Conservation (phyloP, 1,140 invertebrate species). For the Teleogryllus occipitalis region DNA sequence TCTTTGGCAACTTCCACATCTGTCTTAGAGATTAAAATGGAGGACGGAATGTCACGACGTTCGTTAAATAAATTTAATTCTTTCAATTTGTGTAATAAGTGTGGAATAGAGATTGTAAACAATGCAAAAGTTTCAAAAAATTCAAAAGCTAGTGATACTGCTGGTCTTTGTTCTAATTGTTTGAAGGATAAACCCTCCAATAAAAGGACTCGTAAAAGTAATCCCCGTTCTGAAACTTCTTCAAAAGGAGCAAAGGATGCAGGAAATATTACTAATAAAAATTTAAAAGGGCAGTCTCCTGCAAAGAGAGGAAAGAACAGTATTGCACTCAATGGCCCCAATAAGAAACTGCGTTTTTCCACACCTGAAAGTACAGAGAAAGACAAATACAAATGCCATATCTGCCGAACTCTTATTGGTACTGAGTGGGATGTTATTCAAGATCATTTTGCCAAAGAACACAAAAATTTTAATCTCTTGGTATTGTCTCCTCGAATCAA, state of each 20-base stretch:
- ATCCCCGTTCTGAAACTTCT: neutral
- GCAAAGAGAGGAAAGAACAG: conserved; percentile 2
- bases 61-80: neutral
- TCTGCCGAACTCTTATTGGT: conserved; percentile 7
- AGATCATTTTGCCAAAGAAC: conserved; percentile 8
- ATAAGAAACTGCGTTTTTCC: conserved; percentile 6
- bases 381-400: conserved; percentile 14
- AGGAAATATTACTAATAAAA: neutral
- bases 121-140: neutral
- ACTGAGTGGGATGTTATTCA: conserved; percentile 14
- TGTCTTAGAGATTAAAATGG: too few relatives aligned
- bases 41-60: neutral
- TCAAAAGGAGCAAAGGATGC: neutral
- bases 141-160: neutral
- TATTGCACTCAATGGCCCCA: conserved; percentile 9
- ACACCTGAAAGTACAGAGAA: neutral
- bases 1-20: too few relatives aligned
- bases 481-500: conserved; percentile 3
- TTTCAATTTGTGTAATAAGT: neutral
- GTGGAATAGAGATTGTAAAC: neutral
- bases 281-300: neutral
- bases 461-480: conserved; percentile 13
- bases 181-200: neutral
- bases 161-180: neutral
- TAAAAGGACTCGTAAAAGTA: neutral